Conservation (phyloP, 2,113 vertebrate species). For the Pheucticus melanocephalus region DNA sequence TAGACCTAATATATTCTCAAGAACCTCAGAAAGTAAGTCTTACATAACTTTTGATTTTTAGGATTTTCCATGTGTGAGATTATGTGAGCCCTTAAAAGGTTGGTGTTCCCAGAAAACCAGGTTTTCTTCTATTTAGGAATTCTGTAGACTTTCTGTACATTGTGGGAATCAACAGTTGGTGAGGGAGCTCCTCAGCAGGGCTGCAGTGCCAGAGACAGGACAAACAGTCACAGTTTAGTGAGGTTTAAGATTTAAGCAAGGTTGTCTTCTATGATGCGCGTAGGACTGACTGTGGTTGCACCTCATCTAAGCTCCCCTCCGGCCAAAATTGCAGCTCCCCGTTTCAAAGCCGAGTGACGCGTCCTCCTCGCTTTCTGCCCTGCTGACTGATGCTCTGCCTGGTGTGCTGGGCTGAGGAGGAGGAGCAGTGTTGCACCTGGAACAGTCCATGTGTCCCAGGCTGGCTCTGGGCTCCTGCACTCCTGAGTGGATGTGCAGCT, state of each 20-base stretch:
- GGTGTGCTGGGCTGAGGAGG: not conserved
- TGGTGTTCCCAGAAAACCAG: not conserved
- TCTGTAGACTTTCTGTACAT: not conserved
- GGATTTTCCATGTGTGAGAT: not conserved
- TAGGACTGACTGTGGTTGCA: not conserved
- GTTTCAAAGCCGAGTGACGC: not conserved
- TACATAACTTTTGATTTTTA: not conserved
- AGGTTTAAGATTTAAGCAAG: not conserved
- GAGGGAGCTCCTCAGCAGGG: not conserved
- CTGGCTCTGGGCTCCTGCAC: not conserved
- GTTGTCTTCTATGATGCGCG: not conserved
- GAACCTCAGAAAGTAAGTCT: not conserved
- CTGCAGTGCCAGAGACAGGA: not conserved
- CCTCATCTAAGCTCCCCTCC: not conserved
- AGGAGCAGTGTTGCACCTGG: not conserved
- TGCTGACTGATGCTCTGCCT: not conserved
- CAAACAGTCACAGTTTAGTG: not conserved
- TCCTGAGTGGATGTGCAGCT: rapidly evolving
- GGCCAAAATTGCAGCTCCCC: not conserved
- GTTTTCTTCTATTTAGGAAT: not conserved
- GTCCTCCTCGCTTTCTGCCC: not conserved
- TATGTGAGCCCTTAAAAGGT: not conserved
- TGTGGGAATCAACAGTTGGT: not conserved
- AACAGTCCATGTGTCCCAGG: rapidly evolving
- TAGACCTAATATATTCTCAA: not conserved